phyloP scores from a whole-genome alignment of 2,888 invertebrate species.

The Odontomyia ornata region DNA sequence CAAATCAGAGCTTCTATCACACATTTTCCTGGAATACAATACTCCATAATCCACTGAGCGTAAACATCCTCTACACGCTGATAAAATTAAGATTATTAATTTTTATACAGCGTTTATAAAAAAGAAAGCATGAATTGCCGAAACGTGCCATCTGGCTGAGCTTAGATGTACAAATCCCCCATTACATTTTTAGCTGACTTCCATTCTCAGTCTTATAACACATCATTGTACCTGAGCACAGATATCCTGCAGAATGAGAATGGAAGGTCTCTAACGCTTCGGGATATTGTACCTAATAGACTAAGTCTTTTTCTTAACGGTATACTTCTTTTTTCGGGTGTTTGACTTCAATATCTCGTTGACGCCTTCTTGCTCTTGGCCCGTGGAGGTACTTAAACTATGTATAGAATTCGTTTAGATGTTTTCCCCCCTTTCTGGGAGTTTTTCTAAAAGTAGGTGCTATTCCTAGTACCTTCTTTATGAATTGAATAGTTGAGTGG shows the following conservation, averaged over 20 bases:
- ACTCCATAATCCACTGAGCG: neutral
- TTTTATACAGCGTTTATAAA: neutral
- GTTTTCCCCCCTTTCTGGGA: neutral
- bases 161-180: neutral
- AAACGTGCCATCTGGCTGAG: slow-evolving; percentile 14
- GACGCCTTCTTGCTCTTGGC: slow-evolving; percentile 30
- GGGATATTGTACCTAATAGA: slow-evolving; percentile 25
- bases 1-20: neutral
- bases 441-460: neutral
- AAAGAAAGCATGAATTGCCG: slow-evolving; percentile 5
- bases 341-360: slow-evolving; percentile 40
- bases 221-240: slow-evolving; percentile 18
- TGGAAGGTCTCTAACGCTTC: slow-evolving; percentile 5
- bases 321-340: slow-evolving; percentile 26
- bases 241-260: slow-evolving; percentile 3
- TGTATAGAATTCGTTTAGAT: slow-evolving; percentile 26
- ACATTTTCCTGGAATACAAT: neutral
- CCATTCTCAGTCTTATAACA: neutral
- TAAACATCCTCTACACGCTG: neutral
- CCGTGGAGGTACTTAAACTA: slow-evolving; percentile 4
- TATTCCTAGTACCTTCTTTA: neutral
- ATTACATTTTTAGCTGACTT: slow-evolving; percentile 6
- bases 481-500: neutral
- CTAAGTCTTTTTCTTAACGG: neutral
- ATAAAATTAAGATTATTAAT: slow-evolving; percentile 7